These are phyloP conservation scores for Choristoneura rosaceana DNA, from an alignment of 2,888 invertebrate species.

Conservation along the genomic window DNA sequence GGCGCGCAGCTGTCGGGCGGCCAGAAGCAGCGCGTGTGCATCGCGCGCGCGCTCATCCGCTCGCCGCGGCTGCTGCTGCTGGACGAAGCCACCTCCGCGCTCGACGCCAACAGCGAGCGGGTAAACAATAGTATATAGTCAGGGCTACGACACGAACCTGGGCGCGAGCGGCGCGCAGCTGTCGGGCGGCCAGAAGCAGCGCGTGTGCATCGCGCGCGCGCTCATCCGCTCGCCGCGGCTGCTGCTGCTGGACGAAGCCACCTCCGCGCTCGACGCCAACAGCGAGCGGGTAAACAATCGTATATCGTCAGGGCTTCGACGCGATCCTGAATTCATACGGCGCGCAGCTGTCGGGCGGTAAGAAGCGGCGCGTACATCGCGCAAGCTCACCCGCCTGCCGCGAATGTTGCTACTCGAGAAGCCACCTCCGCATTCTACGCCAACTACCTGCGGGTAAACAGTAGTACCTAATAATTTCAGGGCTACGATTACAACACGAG, in stretches of 20 bases:
- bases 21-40: constrained; percentile 93
- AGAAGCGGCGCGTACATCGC: constrained; percentile 92
- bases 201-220: constrained; percentile 90
- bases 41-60: constrained; percentile 89
- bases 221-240: constrained; percentile 88
- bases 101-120: constrained; percentile 90
- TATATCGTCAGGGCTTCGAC: constrained; percentile 83
- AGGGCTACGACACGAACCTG: constrained; percentile 90
- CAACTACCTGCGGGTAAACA: constrained; percentile 87
- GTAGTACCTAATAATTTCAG: constrained; percentile 60
- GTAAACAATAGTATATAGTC: constrained; percentile 61
- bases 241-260: constrained; percentile 89
- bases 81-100: constrained; percentile 89
- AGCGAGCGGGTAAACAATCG: constrained; percentile 85
- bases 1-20: constrained; percentile 93
- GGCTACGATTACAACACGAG: constrained; percentile 87
- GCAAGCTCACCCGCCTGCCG: constrained; percentile 88
- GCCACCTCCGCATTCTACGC: constrained; percentile 89
- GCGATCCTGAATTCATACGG: too few species aligned
- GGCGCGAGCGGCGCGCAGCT: constrained; percentile 88
- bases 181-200: too few species aligned
- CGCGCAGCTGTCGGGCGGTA: too few species aligned
- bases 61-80: constrained; percentile 87
- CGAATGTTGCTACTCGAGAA: constrained; percentile 88
- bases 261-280: constrained; percentile 88